These are phyloP conservation scores for Calameuta idolon DNA, from an alignment of 2,888 invertebrate genomes.

Conservation along the genomic window DNA sequence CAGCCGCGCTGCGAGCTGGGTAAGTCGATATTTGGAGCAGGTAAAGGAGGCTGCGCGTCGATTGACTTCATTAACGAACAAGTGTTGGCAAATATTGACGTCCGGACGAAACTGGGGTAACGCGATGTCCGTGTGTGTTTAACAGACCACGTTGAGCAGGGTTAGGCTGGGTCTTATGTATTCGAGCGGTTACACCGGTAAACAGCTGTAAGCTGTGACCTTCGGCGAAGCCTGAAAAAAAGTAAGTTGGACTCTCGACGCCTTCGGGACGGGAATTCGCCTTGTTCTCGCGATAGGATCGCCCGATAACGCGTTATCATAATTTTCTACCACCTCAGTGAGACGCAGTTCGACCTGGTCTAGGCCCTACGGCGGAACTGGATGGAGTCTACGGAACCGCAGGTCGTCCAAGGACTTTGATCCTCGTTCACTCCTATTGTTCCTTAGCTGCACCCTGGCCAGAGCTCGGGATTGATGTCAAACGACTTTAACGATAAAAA, in stretches of 20 bases:
- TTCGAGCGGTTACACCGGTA: background rate
- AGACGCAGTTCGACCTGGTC: background rate
- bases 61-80: slow-evolving; percentile 60
- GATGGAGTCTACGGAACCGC: too few relatives aligned
- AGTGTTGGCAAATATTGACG: slow-evolving; percentile 64
- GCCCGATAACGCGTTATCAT: background rate
- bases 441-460: background rate
- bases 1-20: slow-evolving; percentile 11
- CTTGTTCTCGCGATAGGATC: background rate
- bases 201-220: background rate
- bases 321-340: background rate
- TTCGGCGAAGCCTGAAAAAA: background rate
- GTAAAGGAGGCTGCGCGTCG: slow-evolving; percentile 27
- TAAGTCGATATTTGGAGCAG: slow-evolving; percentile 48
- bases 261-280: background rate
- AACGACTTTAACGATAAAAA: slow-evolving; percentile 36
- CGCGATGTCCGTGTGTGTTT: slow-evolving; percentile 13
- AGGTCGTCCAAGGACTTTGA: background rate
- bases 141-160: background rate
- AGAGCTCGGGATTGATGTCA: slow-evolving; percentile 33
- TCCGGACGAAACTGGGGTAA: slow-evolving; percentile 52
- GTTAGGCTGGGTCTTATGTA: background rate
- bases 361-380: background rate
- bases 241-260: background rate
- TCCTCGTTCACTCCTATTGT: background rate